Base-by-base conservation (phyloP, 2,888 invertebrate species). In the Drosophila hawaiiensis region DNA sequence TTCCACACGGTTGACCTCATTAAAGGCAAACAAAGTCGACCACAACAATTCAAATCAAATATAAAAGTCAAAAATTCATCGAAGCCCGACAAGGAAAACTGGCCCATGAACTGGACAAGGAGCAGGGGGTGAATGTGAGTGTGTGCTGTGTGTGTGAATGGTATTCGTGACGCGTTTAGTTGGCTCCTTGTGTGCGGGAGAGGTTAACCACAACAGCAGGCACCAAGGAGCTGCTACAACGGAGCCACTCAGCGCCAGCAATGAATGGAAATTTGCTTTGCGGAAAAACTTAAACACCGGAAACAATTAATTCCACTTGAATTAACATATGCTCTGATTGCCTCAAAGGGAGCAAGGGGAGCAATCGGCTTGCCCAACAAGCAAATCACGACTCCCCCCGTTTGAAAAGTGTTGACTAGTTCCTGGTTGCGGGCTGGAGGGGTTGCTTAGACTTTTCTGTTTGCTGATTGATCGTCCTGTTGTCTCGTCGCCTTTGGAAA, bases 261-360 rank as follows among this genome's bases (percentile, higher is more conserved):
- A 70, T 78, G 84, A 87, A 87, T 83, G 86, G 76, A 90, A 90
- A 89, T 90, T 90, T 83, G 90, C 89, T 80, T 88, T 86, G 86
- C 87, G 88, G 91, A 91, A 91, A 91, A 91, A 91, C 91, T 91
- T 91, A 92, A 92, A 91, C 91, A 92, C 92, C 92, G 92, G 92
- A 92, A 92, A 91, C 91, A 91, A 92, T 92, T 92, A 92, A 91
- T 92, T 92, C 92, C 92, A 92, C 91, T 92, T 92, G 92, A 92
- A 92, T 92, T 92, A 92, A 92, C 92, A 92, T 92, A 92, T 91
- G 88, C 82, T 78, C 74, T 77, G 80, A 83, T 87, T 83, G 83
- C 65, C 77, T 78, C n/a, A 7, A 28, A n/a, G n/a, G 50, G 19
- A 60, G 39, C 28, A 25, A 47, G 14, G 22, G 33, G n/a, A 41